Percentiles rank a stretch among this genome's conserved stretches.
Evolutionary conservation across 1,140 invertebrate species (phyloP).

Genomic region (Diabrotica virgifera): DNA sequence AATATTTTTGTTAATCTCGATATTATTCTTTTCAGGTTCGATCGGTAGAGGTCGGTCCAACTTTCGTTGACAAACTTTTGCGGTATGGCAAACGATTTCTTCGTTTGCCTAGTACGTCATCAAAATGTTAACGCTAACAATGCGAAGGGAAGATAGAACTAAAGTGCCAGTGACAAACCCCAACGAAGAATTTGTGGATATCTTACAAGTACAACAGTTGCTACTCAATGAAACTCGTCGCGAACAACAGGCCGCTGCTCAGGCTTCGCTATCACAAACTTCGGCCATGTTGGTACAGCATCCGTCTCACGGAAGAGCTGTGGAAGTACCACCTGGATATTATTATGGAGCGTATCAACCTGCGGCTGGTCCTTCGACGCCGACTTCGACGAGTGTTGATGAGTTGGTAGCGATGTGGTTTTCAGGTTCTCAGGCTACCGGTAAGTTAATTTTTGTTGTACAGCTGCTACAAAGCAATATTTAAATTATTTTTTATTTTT

Average conservation of each 20-base stretch:
- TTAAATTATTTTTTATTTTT: no score
- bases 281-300: constrained; percentile 41
- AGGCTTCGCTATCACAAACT: constrained; percentile 25
- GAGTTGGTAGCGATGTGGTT: constrained; percentile 56
- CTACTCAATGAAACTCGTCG: constrained; percentile 49
- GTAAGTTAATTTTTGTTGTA: constrained; percentile 28
- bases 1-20: no score
- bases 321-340: constrained; percentile 9
- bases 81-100: constrained; percentile 20
- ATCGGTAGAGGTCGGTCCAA: no score
- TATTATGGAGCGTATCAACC: constrained; percentile 49
- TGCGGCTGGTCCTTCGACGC: constrained; percentile 43
- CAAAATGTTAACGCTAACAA: constrained; percentile 47
- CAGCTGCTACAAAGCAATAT: no score
- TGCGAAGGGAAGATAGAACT: constrained; percentile 44
- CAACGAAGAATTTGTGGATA: constrained; percentile 59
- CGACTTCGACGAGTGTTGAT: constrained; percentile 44
- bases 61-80: not conserved
- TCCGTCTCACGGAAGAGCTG: constrained; percentile 18
- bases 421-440: constrained; percentile 50
- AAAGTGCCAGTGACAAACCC: constrained; percentile 33
- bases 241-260: constrained; percentile 40
- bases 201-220: constrained; percentile 59
- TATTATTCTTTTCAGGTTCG: no score
- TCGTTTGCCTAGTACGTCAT: constrained; percentile 31